Base-by-base conservation (phyloP, 2,888 invertebrate species). In the Nezara viridula region DNA sequence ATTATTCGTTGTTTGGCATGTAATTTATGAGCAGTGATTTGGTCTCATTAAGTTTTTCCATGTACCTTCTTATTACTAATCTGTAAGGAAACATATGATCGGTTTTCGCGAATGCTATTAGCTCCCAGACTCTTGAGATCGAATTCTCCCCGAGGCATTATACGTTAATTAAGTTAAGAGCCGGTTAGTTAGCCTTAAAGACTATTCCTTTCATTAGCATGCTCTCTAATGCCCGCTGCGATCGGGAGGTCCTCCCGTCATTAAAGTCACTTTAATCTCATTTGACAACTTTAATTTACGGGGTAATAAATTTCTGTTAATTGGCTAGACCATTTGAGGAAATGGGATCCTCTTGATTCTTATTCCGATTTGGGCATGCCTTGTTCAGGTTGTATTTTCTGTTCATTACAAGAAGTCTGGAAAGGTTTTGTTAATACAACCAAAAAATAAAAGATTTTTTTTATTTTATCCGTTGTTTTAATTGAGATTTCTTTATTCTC, bases 281-380 rank as follows among this genome's bases (percentile, higher is more conserved):
- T 77, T 77, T 77, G 77, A 77, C 77, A 77, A 37, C 77, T 40
- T 77, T 77, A 77, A 77, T 77, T 77, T 77, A 77, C 24, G 24
- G 77, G 40, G 21, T 24, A 44, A 77, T 77, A 77, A 77, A 77
- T 77, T 77, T 77, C 40, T 40, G 77, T 77, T 77, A 77, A 77
- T 77, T 77, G 40, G 77, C 77, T 77, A 77, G 77, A 77, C 77
- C 77, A 77, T 77, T 77, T 24, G 24, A 77, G 40, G 5, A 40
- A 40, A 19, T 37, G 77, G 14, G 77, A 24, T 40, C 40, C 5
- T 40, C 40, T 44, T 77, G 77, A 77, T 77, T 40, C 77, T 40
- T 7, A 16, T 16, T 60, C 60, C 24, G 60, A 60, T 60, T 60
- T 60, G 27, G 60, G 60, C 27, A 60, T 60, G 14, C 4, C 60